Conservation (phyloP, 2,113 vertebrate genomes). For the Rhabdomys dilectus region DNA sequence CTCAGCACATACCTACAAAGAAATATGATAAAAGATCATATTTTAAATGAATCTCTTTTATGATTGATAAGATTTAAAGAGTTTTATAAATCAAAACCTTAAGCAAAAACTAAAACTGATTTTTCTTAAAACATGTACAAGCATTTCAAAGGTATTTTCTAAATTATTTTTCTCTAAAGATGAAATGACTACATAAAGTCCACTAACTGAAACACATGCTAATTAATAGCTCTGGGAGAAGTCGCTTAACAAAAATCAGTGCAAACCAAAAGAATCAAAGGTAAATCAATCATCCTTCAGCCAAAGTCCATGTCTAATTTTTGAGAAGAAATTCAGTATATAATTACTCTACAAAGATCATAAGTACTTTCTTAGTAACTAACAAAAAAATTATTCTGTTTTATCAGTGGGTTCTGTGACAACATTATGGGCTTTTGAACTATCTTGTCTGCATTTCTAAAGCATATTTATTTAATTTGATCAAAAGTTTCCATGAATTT, state of each 20-base stretch:
- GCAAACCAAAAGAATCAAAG: neutral
- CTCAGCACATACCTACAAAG: neutral
- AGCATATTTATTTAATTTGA: neutral
- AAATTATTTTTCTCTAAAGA: slow-evolving; percentile 12
- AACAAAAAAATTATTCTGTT: neutral
- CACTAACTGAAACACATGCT: neutral
- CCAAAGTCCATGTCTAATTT: slow-evolving; percentile 1
- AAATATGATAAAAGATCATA: neutral
- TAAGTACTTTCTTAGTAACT: neutral
- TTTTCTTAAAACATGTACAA: neutral
- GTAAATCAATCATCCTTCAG: neutral
- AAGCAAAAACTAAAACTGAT: neutral
- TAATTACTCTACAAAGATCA: neutral
- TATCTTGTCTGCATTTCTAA: neutral
- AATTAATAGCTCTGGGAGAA: neutral
- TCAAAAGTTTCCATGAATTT: neutral
- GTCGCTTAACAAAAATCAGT: neutral
- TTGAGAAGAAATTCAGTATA: neutral
- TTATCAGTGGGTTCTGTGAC: neutral
- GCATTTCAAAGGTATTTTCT: slow-evolving; percentile 18
- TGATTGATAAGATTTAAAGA: neutral
- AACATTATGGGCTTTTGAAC: neutral
- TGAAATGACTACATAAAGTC: neutral
- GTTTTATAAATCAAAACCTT: neutral
- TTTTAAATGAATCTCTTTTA: neutral